Evolutionary conservation across 2,797 vertebrate genomes (phyloP).

Genomic region (Poeciliopsis presidionis): DNA sequence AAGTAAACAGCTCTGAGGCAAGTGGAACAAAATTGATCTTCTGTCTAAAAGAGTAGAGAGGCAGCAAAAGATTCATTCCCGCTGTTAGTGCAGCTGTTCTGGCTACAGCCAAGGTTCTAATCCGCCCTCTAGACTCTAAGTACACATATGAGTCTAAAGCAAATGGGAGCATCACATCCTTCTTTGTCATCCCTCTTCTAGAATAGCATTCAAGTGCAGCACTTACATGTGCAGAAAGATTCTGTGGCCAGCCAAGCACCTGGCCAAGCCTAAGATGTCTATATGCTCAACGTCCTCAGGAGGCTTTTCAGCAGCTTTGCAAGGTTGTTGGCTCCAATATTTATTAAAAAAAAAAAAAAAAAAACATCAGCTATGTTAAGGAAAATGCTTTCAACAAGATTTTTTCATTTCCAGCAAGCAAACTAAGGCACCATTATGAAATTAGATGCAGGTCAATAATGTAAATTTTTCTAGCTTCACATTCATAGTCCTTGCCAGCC

Average conservation of each 20-base stretch:
- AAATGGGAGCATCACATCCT: conserved; percentile 48
- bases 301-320: conserved; percentile 41
- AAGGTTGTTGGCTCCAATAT: conserved; percentile 12
- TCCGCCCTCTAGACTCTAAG: conserved; percentile 22
- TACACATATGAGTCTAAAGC: conserved; percentile 27
- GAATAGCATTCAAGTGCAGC: conserved; percentile 39
- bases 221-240: conserved; percentile 22
- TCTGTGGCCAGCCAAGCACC: conserved; percentile 45
- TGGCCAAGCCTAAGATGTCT: conserved; percentile 53
- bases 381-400: conserved; percentile 19
- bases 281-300: conserved; percentile 29
- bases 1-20: conserved; percentile 54
- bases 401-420: conserved; percentile 12
- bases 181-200: conserved; percentile 49
- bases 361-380: conserved; percentile 10
- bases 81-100: conserved; percentile 28
- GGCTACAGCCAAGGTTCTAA: conserved; percentile 33
- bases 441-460: conserved; percentile 34
- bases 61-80: conserved; percentile 28
- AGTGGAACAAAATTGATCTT: conserved; percentile 46
- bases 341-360: not conserved
- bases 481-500: conserved; percentile 14
- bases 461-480: conserved; percentile 15
- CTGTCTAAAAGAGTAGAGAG: conserved; percentile 29
- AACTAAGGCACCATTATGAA: conserved; percentile 24